These are phyloP conservation scores for Ennomos erosarius DNA, from an alignment of 2,888 invertebrate species.

Conservation along the genomic window DNA sequence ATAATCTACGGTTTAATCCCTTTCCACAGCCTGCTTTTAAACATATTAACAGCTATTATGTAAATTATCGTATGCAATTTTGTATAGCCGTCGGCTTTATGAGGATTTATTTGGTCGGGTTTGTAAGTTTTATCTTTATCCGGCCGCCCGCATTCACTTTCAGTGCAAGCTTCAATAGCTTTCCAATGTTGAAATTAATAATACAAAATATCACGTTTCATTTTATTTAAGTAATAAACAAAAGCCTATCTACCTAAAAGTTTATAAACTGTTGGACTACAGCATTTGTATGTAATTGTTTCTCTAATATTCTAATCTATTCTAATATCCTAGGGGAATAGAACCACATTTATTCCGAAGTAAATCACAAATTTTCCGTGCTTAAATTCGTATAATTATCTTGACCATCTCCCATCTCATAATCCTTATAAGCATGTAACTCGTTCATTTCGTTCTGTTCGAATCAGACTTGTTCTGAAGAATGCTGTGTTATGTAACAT, in stretches of 20 bases:
- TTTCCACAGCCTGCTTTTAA: conserved; percentile 1
- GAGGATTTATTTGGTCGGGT: conserved; percentile 10
- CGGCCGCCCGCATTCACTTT: conserved; percentile 4
- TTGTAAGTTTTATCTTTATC: conserved; percentile 8
- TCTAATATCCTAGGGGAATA: too few species aligned
- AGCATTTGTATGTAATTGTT: too few species aligned
- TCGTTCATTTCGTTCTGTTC: conserved; percentile 7
- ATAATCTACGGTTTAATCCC: conserved; percentile 10
- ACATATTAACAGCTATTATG: conserved; percentile 1
- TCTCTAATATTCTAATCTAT: too few species aligned
- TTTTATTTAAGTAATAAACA: not conserved
- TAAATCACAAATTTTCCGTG: too few species aligned
- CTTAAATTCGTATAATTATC: too few species aligned
- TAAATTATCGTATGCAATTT: conserved; percentile 7
- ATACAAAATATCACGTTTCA: not conserved
- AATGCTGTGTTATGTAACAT: conserved; percentile 25
- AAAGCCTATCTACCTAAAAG: too few species aligned
- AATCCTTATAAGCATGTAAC: not conserved
- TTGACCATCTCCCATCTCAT: not conserved
- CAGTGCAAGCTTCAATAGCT: conserved; percentile 9
- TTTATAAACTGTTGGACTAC: too few species aligned
- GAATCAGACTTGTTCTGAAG: conserved; percentile 11
- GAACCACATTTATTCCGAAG: too few species aligned
- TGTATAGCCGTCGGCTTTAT: conserved; percentile 6
- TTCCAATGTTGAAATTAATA: conserved; percentile 1